A percentile compares a stretch with the other conserved stretches of the same genome.
These are phyloP conservation scores for Blera fallax DNA, from an alignment of 2,888 invertebrate species.

Conservation along the genomic window DNA sequence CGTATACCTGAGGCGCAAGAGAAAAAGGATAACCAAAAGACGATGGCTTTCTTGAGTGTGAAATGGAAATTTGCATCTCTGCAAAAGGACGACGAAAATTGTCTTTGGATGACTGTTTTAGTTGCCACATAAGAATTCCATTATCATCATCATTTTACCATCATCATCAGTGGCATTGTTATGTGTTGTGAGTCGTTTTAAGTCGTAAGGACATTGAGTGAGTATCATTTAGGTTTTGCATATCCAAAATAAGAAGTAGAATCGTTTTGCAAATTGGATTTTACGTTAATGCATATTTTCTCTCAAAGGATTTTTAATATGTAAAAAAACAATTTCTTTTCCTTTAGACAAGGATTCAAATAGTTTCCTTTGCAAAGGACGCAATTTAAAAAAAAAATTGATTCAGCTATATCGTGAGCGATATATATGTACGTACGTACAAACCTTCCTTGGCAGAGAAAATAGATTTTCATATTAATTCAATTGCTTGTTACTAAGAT, in stretches of 20 bases:
- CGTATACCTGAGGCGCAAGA: constrained; percentile 39
- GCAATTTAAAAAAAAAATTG: background rate
- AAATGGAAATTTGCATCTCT: constrained; percentile 48
- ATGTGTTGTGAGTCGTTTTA: constrained; percentile 2
- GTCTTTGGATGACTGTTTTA: constrained; percentile 38
- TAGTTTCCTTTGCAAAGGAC: background rate
- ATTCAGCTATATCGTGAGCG: no score
- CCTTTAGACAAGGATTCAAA: background rate
- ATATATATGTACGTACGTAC: no score
- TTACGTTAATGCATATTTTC: constrained; percentile 5
- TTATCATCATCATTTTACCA: constrained; percentile 43
- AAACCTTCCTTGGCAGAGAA: background rate
- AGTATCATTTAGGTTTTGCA: background rate
- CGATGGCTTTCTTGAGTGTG: constrained; percentile 45
- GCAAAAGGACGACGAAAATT: constrained; percentile 20
- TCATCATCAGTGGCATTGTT: constrained; percentile 34
- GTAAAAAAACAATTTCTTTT: constrained; percentile 16
- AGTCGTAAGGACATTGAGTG: constrained; percentile 26
- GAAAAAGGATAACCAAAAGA: constrained; percentile 47
- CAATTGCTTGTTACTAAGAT: constrained; percentile 42
- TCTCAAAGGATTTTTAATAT: constrained; percentile 51
- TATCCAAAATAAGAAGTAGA: background rate
- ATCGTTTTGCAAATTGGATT: background rate
- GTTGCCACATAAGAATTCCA: constrained; percentile 52
- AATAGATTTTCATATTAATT: constrained; percentile 1